A percentile compares a stretch with the other conserved stretches of the same genome.
phyloP scores from a whole-genome alignment of 1,140 invertebrate genomes.

The Bacillus rossius region DNA sequence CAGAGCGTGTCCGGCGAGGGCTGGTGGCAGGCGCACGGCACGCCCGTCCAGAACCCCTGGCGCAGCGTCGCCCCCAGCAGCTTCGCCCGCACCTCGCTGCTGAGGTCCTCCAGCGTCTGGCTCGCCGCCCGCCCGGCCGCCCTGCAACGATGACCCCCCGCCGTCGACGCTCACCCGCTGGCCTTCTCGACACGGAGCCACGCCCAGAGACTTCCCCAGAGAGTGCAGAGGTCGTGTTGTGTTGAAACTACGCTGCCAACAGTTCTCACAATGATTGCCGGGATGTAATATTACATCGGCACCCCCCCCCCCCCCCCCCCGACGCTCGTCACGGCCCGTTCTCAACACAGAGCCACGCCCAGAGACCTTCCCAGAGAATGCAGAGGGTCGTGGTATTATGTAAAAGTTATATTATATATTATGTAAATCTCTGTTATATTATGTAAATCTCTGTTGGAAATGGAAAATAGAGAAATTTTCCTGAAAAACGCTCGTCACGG shows the following conservation, averaged over 20 bases:
- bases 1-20: conserved; percentile 3
- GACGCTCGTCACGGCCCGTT: no score
- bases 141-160: no score
- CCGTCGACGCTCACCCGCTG: no score
- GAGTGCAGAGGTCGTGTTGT: background rate
- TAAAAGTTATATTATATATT: no score
- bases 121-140: background rate
- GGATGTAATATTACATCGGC: background rate
- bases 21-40: conserved; percentile 14
- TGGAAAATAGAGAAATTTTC: no score
- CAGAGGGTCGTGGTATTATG: no score
- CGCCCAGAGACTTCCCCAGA: background rate
- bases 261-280: background rate
- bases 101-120: background rate
- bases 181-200: background rate
- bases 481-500: no score
- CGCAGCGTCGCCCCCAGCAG: conserved; percentile 45
- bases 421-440: no score
- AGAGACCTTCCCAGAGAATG: background rate
- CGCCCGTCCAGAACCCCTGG: conserved; percentile 53
- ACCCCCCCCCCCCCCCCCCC: no score
- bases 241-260: background rate
- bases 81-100: conserved; percentile 48
- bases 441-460: no score
- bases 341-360: background rate